A percentile compares a stretch with the other conserved stretches of the same genome.
phyloP scores from a whole-genome alignment of 2,113 vertebrate species.

The Labrus mixtus region DNA sequence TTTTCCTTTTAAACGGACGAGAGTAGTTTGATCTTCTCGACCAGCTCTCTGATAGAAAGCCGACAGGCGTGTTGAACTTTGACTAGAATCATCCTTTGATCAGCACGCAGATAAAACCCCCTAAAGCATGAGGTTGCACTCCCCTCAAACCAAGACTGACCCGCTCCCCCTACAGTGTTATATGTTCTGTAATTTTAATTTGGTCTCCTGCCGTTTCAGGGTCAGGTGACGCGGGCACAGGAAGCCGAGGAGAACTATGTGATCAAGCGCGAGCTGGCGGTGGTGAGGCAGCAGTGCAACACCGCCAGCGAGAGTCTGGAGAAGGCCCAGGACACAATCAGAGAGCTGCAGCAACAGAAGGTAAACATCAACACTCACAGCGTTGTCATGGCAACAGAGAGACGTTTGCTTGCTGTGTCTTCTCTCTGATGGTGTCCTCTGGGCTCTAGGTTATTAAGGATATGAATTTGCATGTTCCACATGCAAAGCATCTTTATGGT shows the following conservation, averaged over 20 bases:
- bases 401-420: too few species aligned
- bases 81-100: background rate
- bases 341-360: slow-evolving; percentile 90
- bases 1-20: background rate
- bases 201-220: slow-evolving; percentile 76
- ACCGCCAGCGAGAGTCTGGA: slow-evolving; percentile 89
- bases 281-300: slow-evolving; percentile 90
- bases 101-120: background rate
- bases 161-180: background rate
- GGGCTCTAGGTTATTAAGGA: too few species aligned
- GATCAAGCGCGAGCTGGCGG: slow-evolving; percentile 93
- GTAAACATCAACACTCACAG: slow-evolving; percentile 67
- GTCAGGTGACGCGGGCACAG: slow-evolving; percentile 94
- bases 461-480: too few species aligned
- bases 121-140: background rate
- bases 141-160: background rate
- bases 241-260: slow-evolving; percentile 96
- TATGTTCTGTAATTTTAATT: background rate
- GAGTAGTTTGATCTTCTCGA: background rate
- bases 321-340: slow-evolving; percentile 90
- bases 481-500: slow-evolving; percentile 15
- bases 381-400: background rate
- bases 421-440: too few species aligned
- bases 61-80: background rate
- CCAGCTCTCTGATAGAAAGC: background rate